These are phyloP conservation scores for Syngnathoides biaculeatus DNA, from an alignment of 2,113 vertebrate genomes.

Conservation along the genomic window DNA sequence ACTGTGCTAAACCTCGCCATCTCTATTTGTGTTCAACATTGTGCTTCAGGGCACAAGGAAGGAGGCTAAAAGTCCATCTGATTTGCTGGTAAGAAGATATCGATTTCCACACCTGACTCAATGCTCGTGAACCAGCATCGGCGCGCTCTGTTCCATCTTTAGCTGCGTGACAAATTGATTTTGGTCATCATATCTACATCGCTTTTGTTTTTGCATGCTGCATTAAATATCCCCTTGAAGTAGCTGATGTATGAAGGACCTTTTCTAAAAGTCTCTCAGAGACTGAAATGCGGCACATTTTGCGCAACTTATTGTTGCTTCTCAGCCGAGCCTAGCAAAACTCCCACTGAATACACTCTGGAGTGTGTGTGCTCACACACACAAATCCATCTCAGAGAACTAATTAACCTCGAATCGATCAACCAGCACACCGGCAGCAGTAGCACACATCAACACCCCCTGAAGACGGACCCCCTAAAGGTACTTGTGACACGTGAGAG, in stretches of 20 bases:
- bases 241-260: constrained; percentile 6
- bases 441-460: neutral
- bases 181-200: neutral
- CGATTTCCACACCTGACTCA: constrained; percentile 36
- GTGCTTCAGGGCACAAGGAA: neutral
- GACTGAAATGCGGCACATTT: neutral
- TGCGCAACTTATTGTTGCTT: too few species aligned
- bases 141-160: neutral
- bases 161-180: neutral
- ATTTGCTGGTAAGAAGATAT: constrained; percentile 31
- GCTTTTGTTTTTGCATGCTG: neutral
- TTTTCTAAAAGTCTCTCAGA: neutral
- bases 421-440: constrained; percentile 3
- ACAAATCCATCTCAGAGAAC: constrained; percentile 34
- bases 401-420: constrained; percentile 55
- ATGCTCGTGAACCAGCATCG: constrained; percentile 16
- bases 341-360: neutral
- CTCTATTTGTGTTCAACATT: neutral
- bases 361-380: constrained; percentile 24
- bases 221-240: neutral
- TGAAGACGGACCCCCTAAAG: constrained; percentile 4
- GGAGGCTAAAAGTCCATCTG: constrained; percentile 20
- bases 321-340: neutral
- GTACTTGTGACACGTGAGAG: neutral
- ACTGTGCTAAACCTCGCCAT: neutral